Evolutionary conservation across 2,888 invertebrate genomes (phyloP).

Genomic region (Andrena dorsata): DNA sequence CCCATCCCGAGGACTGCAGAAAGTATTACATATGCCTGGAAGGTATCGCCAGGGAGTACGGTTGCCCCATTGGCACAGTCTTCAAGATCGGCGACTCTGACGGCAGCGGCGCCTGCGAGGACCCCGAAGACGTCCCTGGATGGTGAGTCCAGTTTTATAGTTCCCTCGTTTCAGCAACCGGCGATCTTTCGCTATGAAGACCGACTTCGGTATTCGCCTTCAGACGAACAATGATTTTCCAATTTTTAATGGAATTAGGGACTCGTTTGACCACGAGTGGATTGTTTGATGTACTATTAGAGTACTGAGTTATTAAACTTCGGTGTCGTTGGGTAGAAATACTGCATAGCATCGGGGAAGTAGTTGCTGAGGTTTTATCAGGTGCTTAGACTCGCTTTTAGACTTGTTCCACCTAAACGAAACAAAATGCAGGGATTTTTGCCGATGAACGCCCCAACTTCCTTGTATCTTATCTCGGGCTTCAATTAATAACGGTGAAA

Average conservation of each 20-base stretch:
- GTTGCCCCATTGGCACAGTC: constrained; percentile 97
- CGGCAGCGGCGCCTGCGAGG: constrained; percentile 96
- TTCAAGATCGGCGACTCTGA: constrained; percentile 97
- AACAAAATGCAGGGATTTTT: background rate
- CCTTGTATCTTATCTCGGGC: background rate
- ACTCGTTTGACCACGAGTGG: no score
- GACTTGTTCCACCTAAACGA: background rate
- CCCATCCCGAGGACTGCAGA: constrained; percentile 97
- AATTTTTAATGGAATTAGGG: no score
- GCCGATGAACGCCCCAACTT: background rate
- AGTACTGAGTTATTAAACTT: no score
- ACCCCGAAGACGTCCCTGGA: constrained; percentile 98
- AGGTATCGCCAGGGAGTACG: constrained; percentile 96
- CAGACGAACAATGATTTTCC: no score
- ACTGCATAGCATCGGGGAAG: no score
- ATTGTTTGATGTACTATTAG: no score
- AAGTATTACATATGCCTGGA: constrained; percentile 98
- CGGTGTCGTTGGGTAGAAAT: no score
- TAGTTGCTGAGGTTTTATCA: constrained; percentile 1
- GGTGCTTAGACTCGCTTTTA: background rate
- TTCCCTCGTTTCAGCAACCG: background rate
- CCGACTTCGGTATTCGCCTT: no score
- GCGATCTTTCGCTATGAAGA: background rate
- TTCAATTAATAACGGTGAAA: constrained; percentile 1
- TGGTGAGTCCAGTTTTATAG: constrained; percentile 90